These are phyloP conservation scores for Papilio elwesi DNA, from an alignment of 2,888 invertebrate species.

Conservation along the genomic window DNA sequence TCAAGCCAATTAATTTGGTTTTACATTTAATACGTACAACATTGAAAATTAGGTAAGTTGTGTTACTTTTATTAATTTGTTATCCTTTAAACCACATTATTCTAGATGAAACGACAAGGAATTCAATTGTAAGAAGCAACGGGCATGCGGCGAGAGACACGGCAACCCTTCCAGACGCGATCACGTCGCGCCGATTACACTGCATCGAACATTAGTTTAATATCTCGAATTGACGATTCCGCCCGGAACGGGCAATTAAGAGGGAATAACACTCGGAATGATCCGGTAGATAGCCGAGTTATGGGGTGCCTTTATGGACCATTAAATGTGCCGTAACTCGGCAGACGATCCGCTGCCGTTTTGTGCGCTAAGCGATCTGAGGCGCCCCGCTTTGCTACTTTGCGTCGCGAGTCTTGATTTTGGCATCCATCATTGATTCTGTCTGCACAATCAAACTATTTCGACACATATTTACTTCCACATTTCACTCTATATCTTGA, in stretches of 20 bases:
- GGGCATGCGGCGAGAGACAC: not conserved
- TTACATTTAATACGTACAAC: too few species aligned
- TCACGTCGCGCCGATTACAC: constrained; percentile 78
- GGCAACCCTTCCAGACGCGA: constrained; percentile 57
- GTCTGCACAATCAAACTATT: not conserved
- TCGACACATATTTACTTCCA: not conserved
- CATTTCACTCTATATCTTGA: too few species aligned
- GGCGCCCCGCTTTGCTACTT: constrained; percentile 35
- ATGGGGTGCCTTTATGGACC: constrained; percentile 81
- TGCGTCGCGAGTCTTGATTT: not conserved
- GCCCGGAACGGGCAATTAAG: constrained; percentile 81
- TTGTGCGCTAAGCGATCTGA: constrained; percentile 49
- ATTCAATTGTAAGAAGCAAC: not conserved
- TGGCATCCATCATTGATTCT: not conserved
- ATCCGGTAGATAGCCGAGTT: constrained; percentile 79
- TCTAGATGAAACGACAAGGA: constrained; percentile 9
- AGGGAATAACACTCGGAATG: constrained; percentile 79
- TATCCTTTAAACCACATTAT: not conserved
- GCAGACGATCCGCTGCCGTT: constrained; percentile 55
- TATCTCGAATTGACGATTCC: constrained; percentile 83
- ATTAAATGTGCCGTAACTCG: constrained; percentile 66
- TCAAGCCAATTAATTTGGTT: too few species aligned
- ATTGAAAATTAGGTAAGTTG: too few species aligned
- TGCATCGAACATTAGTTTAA: constrained; percentile 84
- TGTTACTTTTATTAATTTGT: too few species aligned